phyloP scores from a whole-genome alignment of 2,113 vertebrate genomes.

The Festucalex cinctus region DNA sequence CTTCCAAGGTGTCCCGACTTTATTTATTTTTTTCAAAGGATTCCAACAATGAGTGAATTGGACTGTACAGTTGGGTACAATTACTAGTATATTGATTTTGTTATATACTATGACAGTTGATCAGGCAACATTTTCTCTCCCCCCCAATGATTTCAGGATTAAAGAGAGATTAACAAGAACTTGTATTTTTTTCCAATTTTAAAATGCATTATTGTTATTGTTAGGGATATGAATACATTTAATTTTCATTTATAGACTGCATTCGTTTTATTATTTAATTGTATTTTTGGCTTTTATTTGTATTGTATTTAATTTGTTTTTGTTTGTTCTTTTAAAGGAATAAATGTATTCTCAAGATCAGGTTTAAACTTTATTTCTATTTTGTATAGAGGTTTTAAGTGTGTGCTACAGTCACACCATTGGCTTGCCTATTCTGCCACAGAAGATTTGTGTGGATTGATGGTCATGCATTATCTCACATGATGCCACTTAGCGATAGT shows the following conservation, averaged over 20 bases:
- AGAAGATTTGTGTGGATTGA: conserved; percentile 15
- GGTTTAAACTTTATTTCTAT: background rate
- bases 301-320: background rate
- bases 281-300: background rate
- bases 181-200: background rate
- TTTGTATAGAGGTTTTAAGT: conserved; percentile 1
- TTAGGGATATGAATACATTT: background rate
- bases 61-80: background rate
- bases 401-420: too few relatives aligned
- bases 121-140: background rate
- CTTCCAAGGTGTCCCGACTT: background rate
- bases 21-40: background rate
- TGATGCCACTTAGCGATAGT: conserved; percentile 25
- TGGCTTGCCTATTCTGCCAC: background rate
- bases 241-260: background rate
- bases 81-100: background rate
- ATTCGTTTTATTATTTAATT: background rate
- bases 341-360: background rate
- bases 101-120: background rate
- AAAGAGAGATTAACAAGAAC: background rate
- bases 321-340: background rate
- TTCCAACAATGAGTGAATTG: background rate
- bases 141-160: background rate
- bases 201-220: background rate
- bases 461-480: conserved; percentile 39